Base-by-base conservation (phyloP, 1,140 invertebrate species). In the Teleopsis dalmanni region DNA sequence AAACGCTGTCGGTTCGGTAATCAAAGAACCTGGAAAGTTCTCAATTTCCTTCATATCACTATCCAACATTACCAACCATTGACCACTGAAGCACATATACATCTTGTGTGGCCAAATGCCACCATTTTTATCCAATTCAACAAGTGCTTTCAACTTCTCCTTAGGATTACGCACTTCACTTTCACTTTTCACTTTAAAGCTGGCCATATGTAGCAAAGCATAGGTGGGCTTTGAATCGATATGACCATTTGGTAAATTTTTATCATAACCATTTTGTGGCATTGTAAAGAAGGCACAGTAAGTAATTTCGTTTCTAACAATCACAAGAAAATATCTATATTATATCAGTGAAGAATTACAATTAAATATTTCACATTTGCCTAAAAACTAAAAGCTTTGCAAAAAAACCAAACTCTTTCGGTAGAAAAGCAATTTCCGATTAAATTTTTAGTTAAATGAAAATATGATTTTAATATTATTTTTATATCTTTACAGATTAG, bases 91-190 rank as follows among this genome's bases (percentile, higher is more conserved):
- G 50, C 55, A 57, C 64, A 67, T 67, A 23, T 53, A 67, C 63
- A 67, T 67, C 29, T 67, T 66, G 37, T 64, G 59, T 8, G 64
- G 63, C 63, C 64, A 67, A 35, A 67, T 59, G 18, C 61, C 61
- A 1, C 64, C 61, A 0, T 57, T 60, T 34, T 64, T 66, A 40
- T 66, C 63, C 19, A 66, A 47, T 13, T 66, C 63, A 23, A 66
- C 56, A 8, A 67, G 50, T 14, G 64, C 38, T 52, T 64, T 66
- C 54, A 67, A 58, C 47, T 67, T 67, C 35, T 67, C 64, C 42
- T 66, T 67, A 5, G 64, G 64, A 33, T 60, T 60, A 33, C 54
- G 56, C 8, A 55, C 46, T 45, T 67, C 64, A 3, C 54, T 33
- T 47, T 67, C 64, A 35, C 57, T 62, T 41, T 66, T 66, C 14